Conservation (phyloP, 2,113 vertebrate genomes). For the Arvicanthis niloticus region DNA sequence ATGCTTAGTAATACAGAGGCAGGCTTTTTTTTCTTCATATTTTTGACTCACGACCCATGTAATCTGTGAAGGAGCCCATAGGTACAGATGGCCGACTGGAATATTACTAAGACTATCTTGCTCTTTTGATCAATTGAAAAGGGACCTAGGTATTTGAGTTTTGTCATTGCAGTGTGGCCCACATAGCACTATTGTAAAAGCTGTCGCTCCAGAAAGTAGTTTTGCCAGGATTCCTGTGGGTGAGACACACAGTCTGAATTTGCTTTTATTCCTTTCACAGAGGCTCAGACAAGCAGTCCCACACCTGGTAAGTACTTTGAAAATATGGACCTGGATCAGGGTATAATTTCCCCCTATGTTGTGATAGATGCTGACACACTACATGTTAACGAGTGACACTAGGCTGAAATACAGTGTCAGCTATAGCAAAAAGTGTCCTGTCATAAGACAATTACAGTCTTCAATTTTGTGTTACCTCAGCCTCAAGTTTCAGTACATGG, state of each 20-base stretch:
- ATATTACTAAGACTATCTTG: not conserved
- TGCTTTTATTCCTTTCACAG: constrained; percentile 45
- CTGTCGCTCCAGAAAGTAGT: not conserved
- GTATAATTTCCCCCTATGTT: not conserved
- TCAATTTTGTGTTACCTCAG: not conserved
- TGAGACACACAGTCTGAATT: not conserved
- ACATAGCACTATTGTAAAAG: rapidly evolving
- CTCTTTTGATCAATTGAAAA: not conserved
- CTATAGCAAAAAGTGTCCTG: rapidly evolving
- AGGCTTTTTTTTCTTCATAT: too few species aligned
- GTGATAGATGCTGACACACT: not conserved
- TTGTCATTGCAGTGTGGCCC: not conserved
- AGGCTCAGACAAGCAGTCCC: rapidly evolving
- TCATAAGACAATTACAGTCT: not conserved
- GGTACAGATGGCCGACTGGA: rapidly evolving
- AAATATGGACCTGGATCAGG: not conserved
- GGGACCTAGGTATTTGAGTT: not conserved
- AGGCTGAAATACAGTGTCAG: not conserved
- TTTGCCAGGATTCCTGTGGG: not conserved
- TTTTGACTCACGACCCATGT: not conserved
- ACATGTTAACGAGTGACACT: not conserved
- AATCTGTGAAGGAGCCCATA: not conserved
- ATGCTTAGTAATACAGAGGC: too few species aligned
- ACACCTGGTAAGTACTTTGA: not conserved
- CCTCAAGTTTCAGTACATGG: not conserved